Percentiles rank a stretch among this genome's conserved stretches.
Conservation (phyloP, 2,113 vertebrate species). For the Blennius ocellaris region DNA sequence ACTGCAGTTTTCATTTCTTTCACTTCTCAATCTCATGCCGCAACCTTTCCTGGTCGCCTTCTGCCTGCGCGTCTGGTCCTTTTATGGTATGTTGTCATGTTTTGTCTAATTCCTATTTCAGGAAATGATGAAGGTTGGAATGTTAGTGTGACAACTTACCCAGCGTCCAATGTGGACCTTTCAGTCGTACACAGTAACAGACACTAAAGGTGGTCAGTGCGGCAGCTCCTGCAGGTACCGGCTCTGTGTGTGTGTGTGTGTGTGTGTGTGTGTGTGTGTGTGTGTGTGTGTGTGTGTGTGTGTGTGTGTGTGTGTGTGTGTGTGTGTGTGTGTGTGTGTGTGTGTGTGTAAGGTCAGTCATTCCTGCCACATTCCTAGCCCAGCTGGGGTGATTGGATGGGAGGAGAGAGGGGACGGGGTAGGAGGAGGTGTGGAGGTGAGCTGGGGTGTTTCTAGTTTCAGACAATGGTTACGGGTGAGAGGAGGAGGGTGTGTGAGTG, state of each 20-base stretch:
- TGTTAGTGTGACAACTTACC: background rate
- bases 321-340: constrained; percentile 52
- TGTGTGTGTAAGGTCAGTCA: constrained; percentile 63
- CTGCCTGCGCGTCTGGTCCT: no score
- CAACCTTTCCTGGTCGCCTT: no score
- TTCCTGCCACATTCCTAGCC: constrained; percentile 79
- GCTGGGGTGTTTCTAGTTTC: constrained; percentile 80
- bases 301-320: constrained; percentile 34
- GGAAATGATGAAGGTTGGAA: no score
- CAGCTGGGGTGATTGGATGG: constrained; percentile 80
- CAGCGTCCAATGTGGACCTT: background rate
- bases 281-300: constrained; percentile 4
- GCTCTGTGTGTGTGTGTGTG: constrained; percentile 24
- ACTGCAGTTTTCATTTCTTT: no score
- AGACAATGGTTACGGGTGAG: constrained; percentile 79
- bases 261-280: constrained; percentile 15
- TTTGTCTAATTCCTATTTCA: no score
- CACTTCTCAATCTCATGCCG: no score
- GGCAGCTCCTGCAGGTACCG: constrained; percentile 61
- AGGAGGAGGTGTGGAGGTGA: constrained; percentile 68
- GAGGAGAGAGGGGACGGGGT: constrained; percentile 70
- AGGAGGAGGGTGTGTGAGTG: constrained; percentile 31
- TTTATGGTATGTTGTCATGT: no score
- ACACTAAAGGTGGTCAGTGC: constrained; percentile 50
- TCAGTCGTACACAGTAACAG: constrained; percentile 8